phyloP scores from a whole-genome alignment of 92 coral and sea anemone species.

The Zoanthus solanderi region DNA sequence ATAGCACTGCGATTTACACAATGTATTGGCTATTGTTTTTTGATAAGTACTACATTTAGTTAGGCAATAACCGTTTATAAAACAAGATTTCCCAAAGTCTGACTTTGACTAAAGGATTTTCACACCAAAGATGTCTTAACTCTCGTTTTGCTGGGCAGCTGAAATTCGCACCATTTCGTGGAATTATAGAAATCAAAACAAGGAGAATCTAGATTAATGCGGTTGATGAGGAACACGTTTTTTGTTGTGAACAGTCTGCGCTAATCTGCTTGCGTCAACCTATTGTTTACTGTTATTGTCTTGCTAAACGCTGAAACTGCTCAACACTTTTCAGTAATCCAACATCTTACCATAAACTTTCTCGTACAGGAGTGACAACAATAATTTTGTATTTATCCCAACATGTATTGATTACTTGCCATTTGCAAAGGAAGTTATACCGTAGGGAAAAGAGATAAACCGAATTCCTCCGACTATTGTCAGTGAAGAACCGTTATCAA shows the following conservation, averaged over 20 bases:
- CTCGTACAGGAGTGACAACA: constrained; percentile 63
- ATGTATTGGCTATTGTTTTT: constrained; percentile 25
- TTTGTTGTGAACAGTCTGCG: not conserved
- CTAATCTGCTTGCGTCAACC: constrained; percentile 47
- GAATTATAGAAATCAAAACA: not conserved
- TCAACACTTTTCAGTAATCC: constrained; percentile 33
- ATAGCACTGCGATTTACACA: constrained; percentile 17
- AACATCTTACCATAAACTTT: constrained; percentile 3
- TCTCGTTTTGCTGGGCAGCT: constrained; percentile 9
- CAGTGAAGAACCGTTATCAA: constrained; percentile 34
- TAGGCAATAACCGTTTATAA: not conserved
- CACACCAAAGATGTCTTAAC: not conserved
- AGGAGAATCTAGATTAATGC: not conserved
- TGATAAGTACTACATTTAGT: constrained; percentile 32
- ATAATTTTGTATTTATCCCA: constrained; percentile 66
- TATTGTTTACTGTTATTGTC: constrained; percentile 29
- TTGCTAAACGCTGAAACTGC: constrained; percentile 43
- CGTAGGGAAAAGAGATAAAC: constrained; percentile 59
- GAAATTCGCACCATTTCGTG: not conserved
- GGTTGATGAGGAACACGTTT: constrained; percentile 27
- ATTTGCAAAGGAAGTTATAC: constrained; percentile 71
- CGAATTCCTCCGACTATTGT: constrained; percentile 69
- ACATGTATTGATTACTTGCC: constrained; percentile 69
- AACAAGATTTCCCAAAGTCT: not conserved
- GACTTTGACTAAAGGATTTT: not conserved